Evolutionary conservation across 2,888 invertebrate genomes (phyloP), one percentile per base, ranked within the genome.

Genomic region (Acronicta psi): DNA sequence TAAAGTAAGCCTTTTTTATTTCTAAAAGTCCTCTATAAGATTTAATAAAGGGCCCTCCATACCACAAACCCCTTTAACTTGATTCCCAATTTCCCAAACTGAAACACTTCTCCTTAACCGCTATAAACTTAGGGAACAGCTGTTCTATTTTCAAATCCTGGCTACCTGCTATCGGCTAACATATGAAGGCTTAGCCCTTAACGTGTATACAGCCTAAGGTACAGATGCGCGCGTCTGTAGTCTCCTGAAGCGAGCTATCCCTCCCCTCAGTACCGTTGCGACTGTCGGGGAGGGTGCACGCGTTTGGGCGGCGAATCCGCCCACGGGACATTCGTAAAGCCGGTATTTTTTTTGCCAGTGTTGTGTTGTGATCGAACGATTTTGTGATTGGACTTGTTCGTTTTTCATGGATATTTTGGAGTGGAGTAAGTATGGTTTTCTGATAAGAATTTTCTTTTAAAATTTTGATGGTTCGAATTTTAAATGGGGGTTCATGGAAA

Each of bases 141-240:
- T 83, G 71, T 76, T 68, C 52, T 41, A 56, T 74, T 68, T 64
- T 64, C 59, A 18, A 69, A 52, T 49, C 44, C 51, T 73, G 43
- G 61, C 84, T 85, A 62, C 51, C 63, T 69, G 63, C 53, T 90
- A 89, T 85, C 88, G 86, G 86, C 77, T 81, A 87, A 84, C 85
- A 81, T 86, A 86, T 85, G 87, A 84, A 86, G 76, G 79, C 77
- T 73, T 57, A 67, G 63, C 67, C 69, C 67, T 66, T 77, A 75
- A 79, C 46, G 31, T 64, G 58, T 80, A 77, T 71, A 79, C 81
- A 84, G 83, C 81, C 87, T 82, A 84, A 85, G 86, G 85, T 84
- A 87, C 80, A 82, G 91, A 90, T 92, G 93, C 93, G 93, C 92
- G 92, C 93, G 93, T 88, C 92, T 90, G 81, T 71, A 85, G 83